Base-by-base conservation (phyloP, 1,140 invertebrate species). In the Orchestia grillus region DNA sequence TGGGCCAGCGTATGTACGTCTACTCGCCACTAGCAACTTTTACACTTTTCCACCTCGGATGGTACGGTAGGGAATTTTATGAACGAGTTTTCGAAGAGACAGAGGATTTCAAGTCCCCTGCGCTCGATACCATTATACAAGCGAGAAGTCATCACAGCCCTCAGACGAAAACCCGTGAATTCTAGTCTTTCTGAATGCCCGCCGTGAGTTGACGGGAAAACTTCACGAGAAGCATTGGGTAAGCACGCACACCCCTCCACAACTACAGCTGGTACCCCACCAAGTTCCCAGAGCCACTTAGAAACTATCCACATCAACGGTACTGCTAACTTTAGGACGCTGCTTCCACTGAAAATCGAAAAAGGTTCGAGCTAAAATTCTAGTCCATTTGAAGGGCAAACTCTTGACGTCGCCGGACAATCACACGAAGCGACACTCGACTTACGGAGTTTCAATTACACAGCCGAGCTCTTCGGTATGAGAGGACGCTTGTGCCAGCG, bases 391-490 rank as follows among this genome's bases (percentile, higher is more conserved):
- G 62, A 77, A 77, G 62, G 62, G 15, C 62, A 77, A 77, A 77
- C 62, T 77, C 62, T 77, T 77, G 62, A 77, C 62, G 28, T 42
- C 88, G 4, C 15, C 3, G 88, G n/a, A 90, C 88, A 90, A 90
- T 90, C 88, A 41, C 88, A 90, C 28, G 41, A 90, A 90, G n/a
- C 41, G 88, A 15, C 88, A 90, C 88, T 90, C 88, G 28, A 90
- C n/a, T 42, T 23, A 4, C 41, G 88, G 88, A 41, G n/a, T 42
- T 90, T 90, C 88, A 90, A 90, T 90, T 90, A 90, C 88, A 90
- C 88, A 28, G 88, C 3, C 41, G 36, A 90, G 28, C 43, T 90
- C 88, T 90, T 90, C 88, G 11, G 41, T 6, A 41, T 42, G n/a
- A 28, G 88, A 41, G 43, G 43, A 90, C 88, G n/a, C 28, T 3